Conservation (phyloP, 2,113 vertebrate genomes). For the Eudyptes chrysolophus region DNA sequence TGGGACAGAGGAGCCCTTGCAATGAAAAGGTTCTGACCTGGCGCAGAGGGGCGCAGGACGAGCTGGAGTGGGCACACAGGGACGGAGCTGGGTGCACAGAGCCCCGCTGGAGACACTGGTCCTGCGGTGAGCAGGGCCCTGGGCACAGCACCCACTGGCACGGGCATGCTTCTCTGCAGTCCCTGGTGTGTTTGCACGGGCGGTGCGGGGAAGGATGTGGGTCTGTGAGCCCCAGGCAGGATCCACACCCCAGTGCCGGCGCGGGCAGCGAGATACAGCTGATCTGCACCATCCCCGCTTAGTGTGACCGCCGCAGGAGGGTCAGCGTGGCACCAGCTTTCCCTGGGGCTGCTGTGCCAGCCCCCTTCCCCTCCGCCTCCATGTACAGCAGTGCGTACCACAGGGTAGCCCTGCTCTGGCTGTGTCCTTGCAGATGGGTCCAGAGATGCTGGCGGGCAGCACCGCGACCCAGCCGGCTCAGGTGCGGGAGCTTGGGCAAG, state of each 20-base stretch:
- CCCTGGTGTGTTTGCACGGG: not conserved
- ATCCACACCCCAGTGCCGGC: accelerated
- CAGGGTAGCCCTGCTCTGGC: not conserved
- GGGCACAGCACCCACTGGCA: accelerated
- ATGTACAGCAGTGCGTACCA: accelerated
- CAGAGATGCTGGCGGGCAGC: not conserved
- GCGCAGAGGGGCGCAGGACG: accelerated
- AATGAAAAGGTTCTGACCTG: not conserved
- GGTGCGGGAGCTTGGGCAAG: not conserved
- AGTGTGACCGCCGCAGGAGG: accelerated
- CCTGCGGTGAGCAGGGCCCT: accelerated
- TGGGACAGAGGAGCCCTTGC: not conserved
- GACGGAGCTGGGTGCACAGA: accelerated
- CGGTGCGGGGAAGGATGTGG: accelerated
- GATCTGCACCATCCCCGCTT: accelerated
- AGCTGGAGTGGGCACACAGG: not conserved
- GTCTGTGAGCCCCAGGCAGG: not conserved
- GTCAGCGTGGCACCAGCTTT: accelerated
- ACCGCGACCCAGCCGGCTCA: accelerated
- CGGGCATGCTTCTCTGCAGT: accelerated
- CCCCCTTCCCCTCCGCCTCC: not conserved
- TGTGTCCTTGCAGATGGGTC: accelerated
- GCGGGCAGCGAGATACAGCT: accelerated
- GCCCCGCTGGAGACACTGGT: accelerated
- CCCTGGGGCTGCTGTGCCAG: not conserved